phyloP scores from a whole-genome alignment of 2,888 invertebrate genomes.

The Ptilodon capucinus region DNA sequence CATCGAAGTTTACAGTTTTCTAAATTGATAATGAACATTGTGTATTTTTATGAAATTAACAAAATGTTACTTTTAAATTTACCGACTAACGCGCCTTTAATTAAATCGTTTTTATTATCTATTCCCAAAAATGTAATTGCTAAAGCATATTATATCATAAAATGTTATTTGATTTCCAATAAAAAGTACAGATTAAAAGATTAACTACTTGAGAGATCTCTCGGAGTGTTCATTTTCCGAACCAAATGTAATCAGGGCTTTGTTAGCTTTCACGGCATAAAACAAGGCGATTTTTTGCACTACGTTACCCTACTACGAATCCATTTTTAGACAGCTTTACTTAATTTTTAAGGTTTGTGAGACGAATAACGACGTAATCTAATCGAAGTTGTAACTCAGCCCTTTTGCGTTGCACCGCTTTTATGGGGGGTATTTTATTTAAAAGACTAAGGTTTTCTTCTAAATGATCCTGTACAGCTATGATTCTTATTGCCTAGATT shows the following conservation, averaged over 20 bases:
- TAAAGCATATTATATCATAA: neutral
- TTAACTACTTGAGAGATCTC: neutral
- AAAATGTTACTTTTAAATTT: conserved; percentile 6
- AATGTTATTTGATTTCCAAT: no score
- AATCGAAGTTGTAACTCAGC: conserved; percentile 3
- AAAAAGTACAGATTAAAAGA: neutral
- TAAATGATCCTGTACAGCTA: conserved; percentile 67
- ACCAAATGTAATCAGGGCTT: neutral
- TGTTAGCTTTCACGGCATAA: conserved; percentile 10
- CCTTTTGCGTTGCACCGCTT: conserved; percentile 19
- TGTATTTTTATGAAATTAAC: conserved; percentile 8
- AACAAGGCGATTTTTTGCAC: conserved; percentile 10
- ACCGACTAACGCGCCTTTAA: conserved; percentile 2
- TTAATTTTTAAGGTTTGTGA: conserved; percentile 59
- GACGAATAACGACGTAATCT: neutral
- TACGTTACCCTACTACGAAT: conserved; percentile 38
- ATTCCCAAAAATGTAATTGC: neutral
- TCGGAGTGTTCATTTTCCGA: no score
- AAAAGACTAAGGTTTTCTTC: conserved; percentile 37
- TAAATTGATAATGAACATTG: conserved; percentile 24
- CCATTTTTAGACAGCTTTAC: conserved; percentile 72
- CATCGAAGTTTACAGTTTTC: conserved; percentile 27
- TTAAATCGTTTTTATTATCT: neutral
- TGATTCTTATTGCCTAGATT: conserved; percentile 72
- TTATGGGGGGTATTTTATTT: conserved; percentile 31